Conservation (phyloP, 2,797 vertebrate genomes). For the Miichthys miiuy region DNA sequence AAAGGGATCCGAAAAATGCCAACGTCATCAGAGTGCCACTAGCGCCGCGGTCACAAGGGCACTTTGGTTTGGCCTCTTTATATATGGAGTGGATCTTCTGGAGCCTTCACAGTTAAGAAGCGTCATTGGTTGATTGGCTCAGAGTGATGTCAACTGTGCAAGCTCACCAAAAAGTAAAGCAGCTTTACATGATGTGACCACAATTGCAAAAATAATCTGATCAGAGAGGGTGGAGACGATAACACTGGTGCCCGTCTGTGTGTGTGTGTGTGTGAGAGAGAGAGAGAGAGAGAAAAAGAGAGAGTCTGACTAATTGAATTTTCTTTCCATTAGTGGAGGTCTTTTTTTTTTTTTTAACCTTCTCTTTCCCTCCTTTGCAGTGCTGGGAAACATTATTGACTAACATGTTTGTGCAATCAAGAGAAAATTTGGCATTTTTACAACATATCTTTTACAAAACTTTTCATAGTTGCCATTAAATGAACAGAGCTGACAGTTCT, state of each 20-base stretch:
- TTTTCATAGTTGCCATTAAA: constrained; percentile 10
- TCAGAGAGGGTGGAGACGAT: constrained; percentile 18
- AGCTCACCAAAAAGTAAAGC: constrained; percentile 12
- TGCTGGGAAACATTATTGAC: constrained; percentile 1
- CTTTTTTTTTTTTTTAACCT: not conserved
- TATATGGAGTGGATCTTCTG: not conserved
- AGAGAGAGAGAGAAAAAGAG: not conserved
- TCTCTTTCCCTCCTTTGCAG: not conserved
- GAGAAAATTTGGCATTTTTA: not conserved
- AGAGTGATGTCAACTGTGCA: constrained; percentile 1
- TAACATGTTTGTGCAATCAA: not conserved
- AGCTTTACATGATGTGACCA: constrained; percentile 19
- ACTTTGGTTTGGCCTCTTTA: not conserved
- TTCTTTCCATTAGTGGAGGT: constrained; percentile 37
- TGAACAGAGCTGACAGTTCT: not conserved
- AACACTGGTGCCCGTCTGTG: not conserved
- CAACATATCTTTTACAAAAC: not conserved
- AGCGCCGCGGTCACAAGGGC: too few species aligned
- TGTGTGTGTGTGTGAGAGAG: not conserved
- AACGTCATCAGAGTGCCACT: not conserved
- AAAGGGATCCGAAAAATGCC: not conserved
- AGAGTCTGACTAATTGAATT: constrained; percentile 44
- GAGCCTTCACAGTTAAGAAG: not conserved
- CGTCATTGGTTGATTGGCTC: not conserved
- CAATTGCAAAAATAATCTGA: constrained; percentile 25